Conservation (phyloP, 2,888 invertebrate species). For the Eudemis profundana region DNA sequence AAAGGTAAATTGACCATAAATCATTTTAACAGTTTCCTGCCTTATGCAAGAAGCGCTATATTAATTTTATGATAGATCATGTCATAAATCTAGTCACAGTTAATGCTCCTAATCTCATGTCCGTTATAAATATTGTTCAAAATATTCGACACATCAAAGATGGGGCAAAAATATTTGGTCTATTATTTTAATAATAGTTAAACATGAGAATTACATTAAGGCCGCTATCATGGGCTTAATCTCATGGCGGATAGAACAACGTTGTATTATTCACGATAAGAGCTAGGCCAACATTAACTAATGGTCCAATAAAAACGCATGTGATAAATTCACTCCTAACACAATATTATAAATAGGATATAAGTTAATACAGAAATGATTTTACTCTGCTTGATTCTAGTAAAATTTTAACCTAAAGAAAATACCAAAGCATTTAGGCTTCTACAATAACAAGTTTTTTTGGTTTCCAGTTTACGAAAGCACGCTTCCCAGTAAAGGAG, state of each 20-base stretch:
- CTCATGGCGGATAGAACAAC: conserved; percentile 18
- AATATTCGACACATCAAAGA: conserved; percentile 38
- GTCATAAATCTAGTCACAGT: conserved; percentile 47
- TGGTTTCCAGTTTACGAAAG: conserved; percentile 86
- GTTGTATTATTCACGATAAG: conserved; percentile 24
- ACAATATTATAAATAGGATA: too few relatives aligned
- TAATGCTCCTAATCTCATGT: conserved; percentile 26
- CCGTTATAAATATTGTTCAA: conserved; percentile 30
- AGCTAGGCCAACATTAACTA: conserved; percentile 11
- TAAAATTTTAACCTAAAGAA: too few relatives aligned
- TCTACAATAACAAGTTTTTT: too few relatives aligned
- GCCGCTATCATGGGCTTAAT: conserved; percentile 13
- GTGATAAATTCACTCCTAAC: too few relatives aligned
- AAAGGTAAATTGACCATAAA: conserved; percentile 80
- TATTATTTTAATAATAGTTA: conserved; percentile 28
- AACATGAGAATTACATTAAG: conserved; percentile 35
- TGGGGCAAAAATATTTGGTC: conserved; percentile 25
- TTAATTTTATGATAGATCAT: too few relatives aligned
- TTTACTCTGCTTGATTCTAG: not conserved
- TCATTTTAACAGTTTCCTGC: conserved; percentile 45
- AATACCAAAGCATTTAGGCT: too few relatives aligned
- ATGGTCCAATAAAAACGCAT: conserved; percentile 4
- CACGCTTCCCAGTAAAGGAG: conserved; percentile 87
- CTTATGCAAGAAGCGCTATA: conserved; percentile 45
- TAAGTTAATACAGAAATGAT: not conserved